A percentile compares a stretch with the other conserved stretches of the same genome.
phyloP scores from a whole-genome alignment of 2,113 vertebrate species.

The Osmerus mordax region DNA sequence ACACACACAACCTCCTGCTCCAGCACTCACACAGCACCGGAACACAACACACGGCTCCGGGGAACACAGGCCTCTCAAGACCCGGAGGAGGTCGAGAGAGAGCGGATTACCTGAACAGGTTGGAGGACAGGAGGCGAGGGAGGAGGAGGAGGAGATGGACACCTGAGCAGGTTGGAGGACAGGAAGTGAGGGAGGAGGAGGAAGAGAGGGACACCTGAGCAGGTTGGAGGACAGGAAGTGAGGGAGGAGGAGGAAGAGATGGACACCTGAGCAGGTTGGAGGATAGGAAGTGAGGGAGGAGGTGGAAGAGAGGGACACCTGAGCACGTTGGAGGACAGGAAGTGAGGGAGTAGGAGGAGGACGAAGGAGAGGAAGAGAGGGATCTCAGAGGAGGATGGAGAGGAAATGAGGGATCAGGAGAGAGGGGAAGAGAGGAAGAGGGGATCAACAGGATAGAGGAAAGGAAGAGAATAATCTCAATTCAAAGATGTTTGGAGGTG shows the following conservation, averaged over 20 bases:
- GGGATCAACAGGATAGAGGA: constrained; percentile 44
- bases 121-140: constrained; percentile 55
- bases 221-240: constrained; percentile 39
- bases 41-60: constrained; percentile 31
- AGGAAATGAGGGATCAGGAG: constrained; percentile 33
- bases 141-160: constrained; percentile 54
- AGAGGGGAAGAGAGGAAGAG: constrained; percentile 52
- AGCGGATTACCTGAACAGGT: constrained; percentile 57
- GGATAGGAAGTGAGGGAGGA: not conserved
- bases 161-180: constrained; percentile 29
- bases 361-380: constrained; percentile 2
- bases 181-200: constrained; percentile 44
- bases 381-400: constrained; percentile 2
- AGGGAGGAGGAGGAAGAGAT: constrained; percentile 32
- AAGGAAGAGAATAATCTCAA: constrained; percentile 30
- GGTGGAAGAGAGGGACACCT: not conserved
- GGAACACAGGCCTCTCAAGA: constrained; percentile 47
- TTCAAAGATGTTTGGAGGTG: constrained; percentile 29
- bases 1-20: constrained; percentile 65
- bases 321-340: no score
- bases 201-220: constrained; percentile 42
- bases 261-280: constrained; percentile 23
- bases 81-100: constrained; percentile 47
- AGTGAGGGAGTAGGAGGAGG: not conserved
- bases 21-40: constrained; percentile 44